Conservation (phyloP, 2,888 invertebrate genomes). For the Euzophera pinguis region DNA sequence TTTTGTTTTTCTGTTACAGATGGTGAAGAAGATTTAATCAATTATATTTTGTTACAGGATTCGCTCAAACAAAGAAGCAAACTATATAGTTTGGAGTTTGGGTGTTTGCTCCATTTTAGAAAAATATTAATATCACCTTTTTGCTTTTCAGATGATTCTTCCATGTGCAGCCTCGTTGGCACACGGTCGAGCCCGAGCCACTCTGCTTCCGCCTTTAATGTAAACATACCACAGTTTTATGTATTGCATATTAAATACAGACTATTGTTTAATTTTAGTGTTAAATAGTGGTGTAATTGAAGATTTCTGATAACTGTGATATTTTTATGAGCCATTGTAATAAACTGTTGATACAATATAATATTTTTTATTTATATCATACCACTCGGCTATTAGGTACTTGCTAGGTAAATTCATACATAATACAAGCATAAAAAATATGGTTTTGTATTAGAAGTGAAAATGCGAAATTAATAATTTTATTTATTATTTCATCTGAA, state of each 20-base stretch:
- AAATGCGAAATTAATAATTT: slow-evolving; percentile 42
- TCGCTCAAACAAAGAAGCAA: slow-evolving; percentile 53
- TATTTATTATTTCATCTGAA: slow-evolving; percentile 40
- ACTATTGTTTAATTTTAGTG: slow-evolving; percentile 30
- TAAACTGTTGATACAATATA: slow-evolving; percentile 21
- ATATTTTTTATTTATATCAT: not conserved
- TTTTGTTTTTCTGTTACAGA: slow-evolving; percentile 75
- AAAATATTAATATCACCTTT: slow-evolving; percentile 69
- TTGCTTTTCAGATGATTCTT: slow-evolving; percentile 77
- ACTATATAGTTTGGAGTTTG: slow-evolving; percentile 50
- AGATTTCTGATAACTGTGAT: slow-evolving; percentile 35
- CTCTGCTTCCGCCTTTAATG: slow-evolving; percentile 80
- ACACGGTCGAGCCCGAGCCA: slow-evolving; percentile 83
- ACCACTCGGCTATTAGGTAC: not conserved
- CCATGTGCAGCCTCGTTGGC: slow-evolving; percentile 81
- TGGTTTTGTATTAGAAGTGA: slow-evolving; percentile 31
- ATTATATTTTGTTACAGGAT: slow-evolving; percentile 53
- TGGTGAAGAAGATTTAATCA: slow-evolving; percentile 67
- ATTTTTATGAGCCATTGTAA: slow-evolving; percentile 37
- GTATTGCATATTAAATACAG: slow-evolving; percentile 40
- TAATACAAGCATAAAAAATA: not conserved
- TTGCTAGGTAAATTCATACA: too few species aligned
- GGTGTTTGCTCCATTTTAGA: slow-evolving; percentile 56
- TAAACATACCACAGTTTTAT: slow-evolving; percentile 64
- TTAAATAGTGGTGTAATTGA: slow-evolving; percentile 16